phyloP scores from a whole-genome alignment of 2,797 vertebrate species.

The Cuculus canorus region DNA sequence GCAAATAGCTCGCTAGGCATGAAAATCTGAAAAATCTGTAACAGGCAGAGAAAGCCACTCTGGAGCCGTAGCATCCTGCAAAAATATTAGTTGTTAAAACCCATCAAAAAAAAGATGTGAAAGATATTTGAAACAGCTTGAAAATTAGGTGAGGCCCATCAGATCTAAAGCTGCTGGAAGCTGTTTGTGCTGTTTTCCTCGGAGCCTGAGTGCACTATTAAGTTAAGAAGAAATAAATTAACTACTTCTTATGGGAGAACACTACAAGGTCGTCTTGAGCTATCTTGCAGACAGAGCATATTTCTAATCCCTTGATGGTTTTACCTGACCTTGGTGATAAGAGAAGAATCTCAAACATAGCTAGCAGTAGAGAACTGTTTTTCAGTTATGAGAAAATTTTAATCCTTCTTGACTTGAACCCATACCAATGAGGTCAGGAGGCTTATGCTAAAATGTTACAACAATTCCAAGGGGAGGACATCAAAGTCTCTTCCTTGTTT shows the following conservation, averaged over 20 bases:
- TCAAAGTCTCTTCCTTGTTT: not conserved
- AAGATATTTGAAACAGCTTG: not conserved
- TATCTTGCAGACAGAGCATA: not conserved
- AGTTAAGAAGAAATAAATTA: not conserved
- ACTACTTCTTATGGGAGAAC: not conserved
- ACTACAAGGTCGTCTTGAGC: not conserved
- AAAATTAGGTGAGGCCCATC: not conserved
- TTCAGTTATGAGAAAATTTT: not conserved
- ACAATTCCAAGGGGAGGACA: not conserved
- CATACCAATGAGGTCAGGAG: not conserved
- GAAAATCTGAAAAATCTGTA: not conserved
- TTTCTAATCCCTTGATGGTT: conserved; percentile 22
- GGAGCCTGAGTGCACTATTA: not conserved
- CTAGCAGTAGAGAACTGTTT: not conserved
- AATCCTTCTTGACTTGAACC: not conserved
- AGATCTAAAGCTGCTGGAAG: not conserved
- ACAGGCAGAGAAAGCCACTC: not conserved
- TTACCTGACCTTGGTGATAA: conserved; percentile 51
- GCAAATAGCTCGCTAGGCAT: not conserved
- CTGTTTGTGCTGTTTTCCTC: not conserved
- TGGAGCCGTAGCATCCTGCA: not conserved
- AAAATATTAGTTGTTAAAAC: not conserved
- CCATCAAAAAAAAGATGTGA: not conserved
- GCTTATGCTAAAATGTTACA: conserved; percentile 22
- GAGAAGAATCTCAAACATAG: conserved; percentile 18